Evolutionary conservation across 1,140 invertebrate species (phyloP), one percentile per base, ranked within the genome.

Genomic region (Adelges cooleyi): DNA sequence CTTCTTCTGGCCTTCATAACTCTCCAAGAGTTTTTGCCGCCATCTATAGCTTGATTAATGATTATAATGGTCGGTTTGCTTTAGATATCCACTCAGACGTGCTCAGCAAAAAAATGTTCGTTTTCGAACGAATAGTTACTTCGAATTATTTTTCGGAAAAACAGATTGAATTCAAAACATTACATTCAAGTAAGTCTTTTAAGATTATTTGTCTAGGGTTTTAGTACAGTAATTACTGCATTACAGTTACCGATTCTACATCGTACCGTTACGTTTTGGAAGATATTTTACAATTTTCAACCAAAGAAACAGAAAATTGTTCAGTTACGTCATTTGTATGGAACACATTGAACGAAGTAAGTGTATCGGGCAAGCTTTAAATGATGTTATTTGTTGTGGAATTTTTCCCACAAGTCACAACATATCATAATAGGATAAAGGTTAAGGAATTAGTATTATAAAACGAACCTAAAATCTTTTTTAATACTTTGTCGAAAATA

Each of bases 331-430:
- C 65, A 17, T 51, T 71, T 23, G 53, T 65, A 17, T 71, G 69
- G 70, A 71, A 70, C 38, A 66, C 42, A 27, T 9, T 46, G 1
- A 69, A 70, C 48, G 50, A 54, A 42, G 68, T 69, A 62, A 17
- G 56, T 40, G 5, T 44, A 44, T 44, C 4, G n/a, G 15, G 3
- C n/a, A 44, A 44, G 15, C 8, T 11, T 44, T n/a, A 44, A n/a
- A n/a, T 38, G 13, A 8, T 38, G 13, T 38, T 38, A 13, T 13
- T 13, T 13, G 6, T 13, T 38, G 36, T 13, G 13, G 36, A 6
- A 13, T 13, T 6, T 38, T 38, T 38, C 13, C n/a, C n/a, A n/a
- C n/a, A n/a, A n/a, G n/a, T n/a, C n/a, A n/a, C n/a, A n/a, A n/a
- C n/a, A n/a, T n/a, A n/a, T n/a, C n/a, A n/a, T n/a, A n/a, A n/a